Percentiles rank a stretch among this genome's conserved stretches.
Evolutionary conservation across 2,113 vertebrate genomes (phyloP).

Genomic region (Mystacornis crossleyi): DNA sequence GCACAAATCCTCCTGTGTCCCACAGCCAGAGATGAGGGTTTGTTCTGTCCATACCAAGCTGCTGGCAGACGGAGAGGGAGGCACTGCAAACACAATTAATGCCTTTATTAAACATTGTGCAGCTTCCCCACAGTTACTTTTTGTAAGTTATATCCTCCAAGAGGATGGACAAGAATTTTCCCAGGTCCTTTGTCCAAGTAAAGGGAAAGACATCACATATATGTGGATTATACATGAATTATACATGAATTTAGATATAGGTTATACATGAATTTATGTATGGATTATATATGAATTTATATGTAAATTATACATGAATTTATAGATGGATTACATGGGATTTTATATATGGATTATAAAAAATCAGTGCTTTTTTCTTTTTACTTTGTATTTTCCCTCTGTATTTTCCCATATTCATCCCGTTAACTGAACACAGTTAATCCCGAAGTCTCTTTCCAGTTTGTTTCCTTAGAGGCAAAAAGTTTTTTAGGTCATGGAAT

Average conservation of each 20-base stretch:
- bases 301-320: background rate
- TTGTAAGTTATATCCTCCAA: background rate
- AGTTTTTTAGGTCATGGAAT: background rate
- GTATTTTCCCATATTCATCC: background rate
- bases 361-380: fast-evolving
- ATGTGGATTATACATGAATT: background rate
- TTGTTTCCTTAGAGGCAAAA: background rate
- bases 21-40: background rate
- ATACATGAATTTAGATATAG: background rate
- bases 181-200: background rate
- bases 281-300: background rate
- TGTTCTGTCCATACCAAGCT: background rate
- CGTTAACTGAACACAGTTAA: background rate
- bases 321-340: background rate
- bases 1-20: background rate
- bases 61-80: background rate
- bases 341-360: background rate
- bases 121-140: background rate
- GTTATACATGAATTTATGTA: background rate
- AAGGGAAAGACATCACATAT: background rate
- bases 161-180: background rate
- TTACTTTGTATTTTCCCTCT: background rate
- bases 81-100: background rate
- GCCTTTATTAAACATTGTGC: background rate
- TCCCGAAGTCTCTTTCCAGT: background rate